Evolutionary conservation across 2,797 vertebrate genomes (phyloP), one percentile per base, ranked within the genome.

Genomic region (Philypnodon macrostomus): DNA sequence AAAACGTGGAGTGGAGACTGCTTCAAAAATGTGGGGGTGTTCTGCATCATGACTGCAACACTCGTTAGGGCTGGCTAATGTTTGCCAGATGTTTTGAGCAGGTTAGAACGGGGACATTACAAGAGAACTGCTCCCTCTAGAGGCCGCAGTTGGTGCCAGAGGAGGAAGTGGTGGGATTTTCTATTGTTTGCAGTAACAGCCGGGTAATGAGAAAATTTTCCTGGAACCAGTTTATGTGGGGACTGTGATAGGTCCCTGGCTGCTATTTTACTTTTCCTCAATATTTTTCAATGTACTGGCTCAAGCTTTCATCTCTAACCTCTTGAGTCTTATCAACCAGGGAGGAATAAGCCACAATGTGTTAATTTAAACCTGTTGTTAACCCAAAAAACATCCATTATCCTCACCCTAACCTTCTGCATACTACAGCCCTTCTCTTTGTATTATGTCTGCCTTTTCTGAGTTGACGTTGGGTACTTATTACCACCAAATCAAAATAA

Each of bases 51-150:
- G 18, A 74, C 75, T 83, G 77, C 75, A 82, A 64, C 77, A 47
- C 60, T 84, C 74, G 35, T 83, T 84, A 81, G 57, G 69, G 34
- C 68, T 21, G 64, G 62, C 63, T 88, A 88, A 88, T 88, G 75
- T 75, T 80, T 88, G 72, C 85, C 85, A 88, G 86, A 88, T 88
- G 86, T 87, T 75, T 73, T 26, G 42, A 53, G 63, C 77, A 75
- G 81, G 79, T 81, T 64, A 48, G 59, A 53, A 17, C n/a, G 17
- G 41, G 57, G 60, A 55, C 65, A 65, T 49, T 52, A 24, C 47
- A 73, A 61, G 75, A 67, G 4, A 63, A 46, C 35, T 45, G 58
- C 80, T 73, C 83, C 86, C 86, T 73, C 86, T 84, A 59, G 60
- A 59, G 85, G 77, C 23, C 33, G 27, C 12, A 54, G 10, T 1